Conservation (phyloP, 2,113 vertebrate genomes). For the Vombatus ursinus region DNA sequence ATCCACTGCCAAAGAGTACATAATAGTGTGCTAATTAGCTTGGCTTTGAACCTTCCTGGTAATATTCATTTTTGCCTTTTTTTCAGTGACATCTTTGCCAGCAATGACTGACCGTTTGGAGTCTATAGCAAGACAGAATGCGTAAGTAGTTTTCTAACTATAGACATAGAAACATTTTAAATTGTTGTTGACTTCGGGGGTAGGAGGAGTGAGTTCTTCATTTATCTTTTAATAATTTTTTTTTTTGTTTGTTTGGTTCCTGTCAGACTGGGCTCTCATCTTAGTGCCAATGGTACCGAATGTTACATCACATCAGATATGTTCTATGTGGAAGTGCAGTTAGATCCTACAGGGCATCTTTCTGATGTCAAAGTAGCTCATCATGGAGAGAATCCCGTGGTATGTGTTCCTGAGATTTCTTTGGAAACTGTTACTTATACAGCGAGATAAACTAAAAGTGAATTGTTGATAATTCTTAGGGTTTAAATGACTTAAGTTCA, state of each 20-base stretch:
- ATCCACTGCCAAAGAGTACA: not conserved
- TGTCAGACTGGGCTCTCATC: conserved; percentile 94
- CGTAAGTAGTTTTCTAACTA: conserved; percentile 83
- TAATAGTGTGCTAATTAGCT: not conserved
- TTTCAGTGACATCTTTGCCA: conserved; percentile 94
- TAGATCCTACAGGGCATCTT: conserved; percentile 93
- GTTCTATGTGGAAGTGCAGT: conserved; percentile 99
- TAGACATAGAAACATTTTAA: conserved; percentile 47
- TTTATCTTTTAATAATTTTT: conserved; percentile 73
- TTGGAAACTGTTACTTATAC: conserved; percentile 68
- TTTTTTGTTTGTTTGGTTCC: conserved; percentile 76
- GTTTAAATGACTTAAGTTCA: conserved; percentile 56
- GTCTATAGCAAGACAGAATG: conserved; percentile 96
- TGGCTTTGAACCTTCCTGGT: not conserved
- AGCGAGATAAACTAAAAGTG: conserved; percentile 65
- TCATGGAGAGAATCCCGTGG: conserved; percentile 98
- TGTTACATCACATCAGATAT: conserved; percentile 99
- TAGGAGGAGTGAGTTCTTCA: conserved; percentile 60
- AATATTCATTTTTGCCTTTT: conserved; percentile 19
- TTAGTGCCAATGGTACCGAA: conserved; percentile 96
- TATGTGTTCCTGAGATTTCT: conserved; percentile 83
- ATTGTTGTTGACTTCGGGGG: conserved; percentile 65
- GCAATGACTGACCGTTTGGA: conserved; percentile 98
- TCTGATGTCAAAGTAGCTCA: conserved; percentile 99
- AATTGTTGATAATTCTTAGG: conserved; percentile 43